Evolutionary conservation across 2,113 vertebrate genomes (phyloP), one percentile per base, ranked within the genome.

Genomic region (Oreocharis arfaki): DNA sequence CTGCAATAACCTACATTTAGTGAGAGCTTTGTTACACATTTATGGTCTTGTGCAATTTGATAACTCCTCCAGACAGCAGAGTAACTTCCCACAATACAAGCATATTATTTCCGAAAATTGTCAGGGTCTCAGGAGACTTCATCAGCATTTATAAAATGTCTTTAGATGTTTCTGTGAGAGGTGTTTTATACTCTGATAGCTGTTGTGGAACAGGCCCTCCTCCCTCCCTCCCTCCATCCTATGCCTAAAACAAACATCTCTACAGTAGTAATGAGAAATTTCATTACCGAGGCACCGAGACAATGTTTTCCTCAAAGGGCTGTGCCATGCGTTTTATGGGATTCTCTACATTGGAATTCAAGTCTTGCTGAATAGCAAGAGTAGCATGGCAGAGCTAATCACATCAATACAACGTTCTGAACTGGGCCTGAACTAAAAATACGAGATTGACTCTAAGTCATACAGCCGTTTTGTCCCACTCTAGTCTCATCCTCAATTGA

Each of bases 241-340:
- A 22, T 32, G 74, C 33, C 37, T 42, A 47, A 81, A 87, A 5
- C 55, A 84, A 91, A 46, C 46, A 46, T 55, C 35, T 87, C 55
- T 46, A 12, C 13, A 55, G 28, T 2, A 4, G 4, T 53, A 84
- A 84, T 61, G 42, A 89, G 35, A 84, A 81, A 75, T 63, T 85
- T 77, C 41, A 24, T 3, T 28, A 23, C n/a, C n/a, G n/a, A n/a
- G n/a, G 35, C 59, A 70, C 14, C 0, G 0, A 46, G 57, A 28
- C 6, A 44, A 1, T 35, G 37, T 55, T 79, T 94, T 39, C 8
- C 9, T 60, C 37, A 18, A 53, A 71, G 32, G 17, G 6, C 20
- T 0, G 0, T 80, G 28, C 28, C 19, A 7, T 35, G 24, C 6
- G 5, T 49, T 35, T 33, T 3, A 2, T 42, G 27, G 46, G 12